These are phyloP conservation scores for Theristicus caerulescens DNA, from an alignment of 2,113 vertebrate genomes.

Conservation along the genomic window DNA sequence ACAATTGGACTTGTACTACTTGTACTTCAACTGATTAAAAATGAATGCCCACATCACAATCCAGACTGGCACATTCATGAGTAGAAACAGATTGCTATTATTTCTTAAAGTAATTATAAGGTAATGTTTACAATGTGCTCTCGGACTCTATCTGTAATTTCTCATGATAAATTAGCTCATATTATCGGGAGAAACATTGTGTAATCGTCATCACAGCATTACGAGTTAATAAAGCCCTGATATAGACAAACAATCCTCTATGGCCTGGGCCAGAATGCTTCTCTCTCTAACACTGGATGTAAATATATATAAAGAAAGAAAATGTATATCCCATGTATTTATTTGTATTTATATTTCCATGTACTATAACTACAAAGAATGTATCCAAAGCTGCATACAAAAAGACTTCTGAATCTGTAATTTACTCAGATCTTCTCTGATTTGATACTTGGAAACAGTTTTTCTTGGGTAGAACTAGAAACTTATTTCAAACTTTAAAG, in stretches of 20 bases:
- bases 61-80: neutral
- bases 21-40: neutral
- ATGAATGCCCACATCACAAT: neutral
- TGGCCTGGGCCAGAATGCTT: neutral
- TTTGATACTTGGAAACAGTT: neutral
- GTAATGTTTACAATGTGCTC: neutral
- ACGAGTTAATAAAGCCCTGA: neutral
- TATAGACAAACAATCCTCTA: accelerated
- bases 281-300: neutral
- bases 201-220: neutral
- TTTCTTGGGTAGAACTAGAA: neutral
- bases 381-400: neutral
- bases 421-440: neutral
- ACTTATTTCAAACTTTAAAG: neutral
- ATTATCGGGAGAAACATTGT: neutral
- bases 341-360: neutral
- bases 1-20: neutral
- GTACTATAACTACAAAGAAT: neutral
- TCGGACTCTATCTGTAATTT: neutral
- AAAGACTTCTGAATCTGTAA: neutral
- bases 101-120: neutral
- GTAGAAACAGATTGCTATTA: neutral
- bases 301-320: neutral
- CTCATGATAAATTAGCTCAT: neutral
- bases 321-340: neutral